Evolutionary conservation across 1,140 invertebrate species (phyloP), one percentile per base, ranked within the genome.

Genomic region (Bombus sylvicola): DNA sequence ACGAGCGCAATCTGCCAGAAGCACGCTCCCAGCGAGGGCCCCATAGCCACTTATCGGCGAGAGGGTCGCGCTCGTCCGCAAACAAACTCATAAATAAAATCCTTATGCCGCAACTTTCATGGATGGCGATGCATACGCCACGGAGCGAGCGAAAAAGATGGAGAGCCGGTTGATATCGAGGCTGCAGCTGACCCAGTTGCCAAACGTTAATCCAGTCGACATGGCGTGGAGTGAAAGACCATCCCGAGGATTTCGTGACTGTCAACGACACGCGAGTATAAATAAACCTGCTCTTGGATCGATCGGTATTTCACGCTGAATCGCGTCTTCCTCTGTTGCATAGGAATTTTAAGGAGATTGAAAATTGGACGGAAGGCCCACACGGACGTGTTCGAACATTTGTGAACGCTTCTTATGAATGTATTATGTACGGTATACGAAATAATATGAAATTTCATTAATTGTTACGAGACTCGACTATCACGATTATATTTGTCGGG

Each of bases 31-130:
- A 88, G n/a, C 75, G 83, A 83, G 83, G 68, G 31, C 37, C 81
- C 69, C 83, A 59, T 76, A 62, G 83, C 88, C 88, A 89, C 88
- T 89, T 89, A 89, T 89, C 87, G 74, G 75, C 41, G 74, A 34
- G 76, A 73, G 87, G 82, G 87, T 86, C 77, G 87, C 59, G 59
- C 75, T 53, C 66, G 71, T 75, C 64, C 87, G 80, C 88, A 89
- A 89, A 89, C 88, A 89, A 88, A 89, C 80, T 87, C 87, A 89
- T 89, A 89, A 88, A 89, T 89, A 89, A 89, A 86, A 89, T 88
- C 62, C 86, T 85, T 74, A 69, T 62, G 78, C 41, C 64, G 69
- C 77, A 85, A 75, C 78, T 89, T 82, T 80, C 83, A 73, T 53
- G 83, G 66, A 80, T 75, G 75, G n/a, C 82, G 66, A 83, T 72